Percentiles rank a stretch among this genome's conserved stretches.
Evolutionary conservation across 2,113 vertebrate species (phyloP).

Genomic region (Donacobius atricapilla): DNA sequence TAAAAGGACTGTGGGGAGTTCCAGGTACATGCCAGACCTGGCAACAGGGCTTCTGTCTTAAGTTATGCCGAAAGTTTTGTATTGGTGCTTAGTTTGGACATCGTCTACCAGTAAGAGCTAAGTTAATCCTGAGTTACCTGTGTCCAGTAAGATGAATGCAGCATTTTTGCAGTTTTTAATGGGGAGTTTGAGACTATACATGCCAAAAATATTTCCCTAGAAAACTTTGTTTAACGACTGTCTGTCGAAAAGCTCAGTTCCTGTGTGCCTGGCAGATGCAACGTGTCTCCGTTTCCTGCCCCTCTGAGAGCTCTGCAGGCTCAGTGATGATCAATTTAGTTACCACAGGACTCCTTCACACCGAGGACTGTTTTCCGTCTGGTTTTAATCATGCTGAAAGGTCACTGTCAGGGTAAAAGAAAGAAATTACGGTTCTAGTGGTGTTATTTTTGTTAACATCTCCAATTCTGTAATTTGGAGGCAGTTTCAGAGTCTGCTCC

Average conservation of each 20-base stretch:
- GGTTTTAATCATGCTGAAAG: not conserved
- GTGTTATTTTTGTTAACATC: not conserved
- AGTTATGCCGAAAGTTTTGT: not conserved
- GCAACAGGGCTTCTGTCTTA: conserved; percentile 20
- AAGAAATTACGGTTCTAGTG: not conserved
- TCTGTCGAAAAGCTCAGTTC: not conserved
- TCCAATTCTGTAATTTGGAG: not conserved
- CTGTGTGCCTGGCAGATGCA: not conserved
- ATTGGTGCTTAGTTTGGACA: not conserved
- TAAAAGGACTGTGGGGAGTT: conserved; percentile 35
- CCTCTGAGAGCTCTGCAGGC: conserved; percentile 3
- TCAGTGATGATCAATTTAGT: not conserved
- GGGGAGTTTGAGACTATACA: not conserved
- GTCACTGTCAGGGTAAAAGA: not conserved
- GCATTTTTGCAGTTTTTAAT: not conserved
- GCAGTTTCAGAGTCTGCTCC: not conserved
- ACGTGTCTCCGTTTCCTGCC: not conserved
- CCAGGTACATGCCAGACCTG: conserved; percentile 34
- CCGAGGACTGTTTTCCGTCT: not conserved
- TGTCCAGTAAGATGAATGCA: not conserved
- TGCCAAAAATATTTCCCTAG: not conserved
- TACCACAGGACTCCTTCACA: not conserved
- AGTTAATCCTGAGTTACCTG: not conserved
- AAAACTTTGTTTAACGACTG: not conserved
- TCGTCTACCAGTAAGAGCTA: not conserved